Percentiles rank a stretch among this genome's conserved stretches.
Conservation (phyloP, 2,113 vertebrate genomes). For the Laticauda colubrina region DNA sequence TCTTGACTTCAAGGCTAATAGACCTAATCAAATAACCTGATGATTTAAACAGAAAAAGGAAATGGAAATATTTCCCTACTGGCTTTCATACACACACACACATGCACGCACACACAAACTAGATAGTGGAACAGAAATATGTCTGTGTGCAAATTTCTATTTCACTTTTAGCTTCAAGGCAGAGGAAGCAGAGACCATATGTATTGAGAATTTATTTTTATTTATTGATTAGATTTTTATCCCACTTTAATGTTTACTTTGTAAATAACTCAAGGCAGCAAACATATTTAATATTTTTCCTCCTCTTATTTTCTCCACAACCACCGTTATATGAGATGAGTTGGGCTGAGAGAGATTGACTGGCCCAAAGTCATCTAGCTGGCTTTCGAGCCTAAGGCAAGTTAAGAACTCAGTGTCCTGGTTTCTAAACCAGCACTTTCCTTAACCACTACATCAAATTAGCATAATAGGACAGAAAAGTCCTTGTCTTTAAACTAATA, state of each 20-base stretch:
- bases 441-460: background rate
- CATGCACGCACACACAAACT: background rate
- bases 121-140: background rate
- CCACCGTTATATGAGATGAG: background rate
- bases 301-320: background rate
- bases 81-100: background rate
- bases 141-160: background rate
- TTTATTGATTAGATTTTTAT: background rate
- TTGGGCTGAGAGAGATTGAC: background rate
- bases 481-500: background rate
- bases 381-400: background rate
- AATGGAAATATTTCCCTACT: background rate
- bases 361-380: background rate
- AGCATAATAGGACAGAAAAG: background rate
- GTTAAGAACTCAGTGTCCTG: background rate
- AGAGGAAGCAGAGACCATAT: background rate
- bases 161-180: background rate
- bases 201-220: background rate
- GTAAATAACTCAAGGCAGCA: background rate
- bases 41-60: constrained; percentile 9
- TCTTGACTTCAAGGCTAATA: background rate
- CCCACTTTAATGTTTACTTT: background rate
- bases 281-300: background rate
- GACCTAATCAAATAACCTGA: background rate
- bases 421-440: background rate